These are phyloP conservation scores for Synanthedon vespiformis DNA, from an alignment of 2,888 invertebrate genomes.

Conservation along the genomic window DNA sequence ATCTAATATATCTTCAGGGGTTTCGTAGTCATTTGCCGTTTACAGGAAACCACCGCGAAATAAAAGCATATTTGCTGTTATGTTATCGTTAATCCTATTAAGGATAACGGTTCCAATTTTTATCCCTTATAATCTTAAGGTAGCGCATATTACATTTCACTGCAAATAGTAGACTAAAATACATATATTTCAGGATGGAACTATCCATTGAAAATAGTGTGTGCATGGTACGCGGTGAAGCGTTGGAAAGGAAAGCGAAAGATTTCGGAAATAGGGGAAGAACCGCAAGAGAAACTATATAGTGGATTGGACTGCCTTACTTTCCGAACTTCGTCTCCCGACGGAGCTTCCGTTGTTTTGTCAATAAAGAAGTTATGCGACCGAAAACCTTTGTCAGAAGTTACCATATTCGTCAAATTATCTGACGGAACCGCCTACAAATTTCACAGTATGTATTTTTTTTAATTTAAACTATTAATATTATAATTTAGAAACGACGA, in stretches of 20 bases:
- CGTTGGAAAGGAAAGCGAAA: constrained; percentile 39
- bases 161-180: not conserved
- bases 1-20: too few species aligned
- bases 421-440: constrained; percentile 42
- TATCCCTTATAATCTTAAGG: too few species aligned
- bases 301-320: constrained; percentile 46
- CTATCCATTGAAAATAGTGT: constrained; percentile 46
- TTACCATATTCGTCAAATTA: constrained; percentile 62
- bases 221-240: constrained; percentile 43
- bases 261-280: constrained; percentile 24
- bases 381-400: constrained; percentile 62
- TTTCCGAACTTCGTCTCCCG: constrained; percentile 67
- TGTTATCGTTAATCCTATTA: too few species aligned
- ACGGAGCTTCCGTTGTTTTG: constrained; percentile 67
- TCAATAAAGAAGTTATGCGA: constrained; percentile 58
- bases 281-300: constrained; percentile 20
- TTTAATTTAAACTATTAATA: not conserved
- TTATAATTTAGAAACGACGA: too few species aligned
- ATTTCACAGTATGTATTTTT: constrained; percentile 33
- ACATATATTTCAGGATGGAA: constrained; percentile 50
- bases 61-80: too few species aligned
- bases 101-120: too few species aligned
- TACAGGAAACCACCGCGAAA: too few species aligned
- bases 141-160: too few species aligned
- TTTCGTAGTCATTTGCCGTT: too few species aligned